phyloP scores from a whole-genome alignment of 2,888 invertebrate species.

The Zygothrica quintamaculata region DNA sequence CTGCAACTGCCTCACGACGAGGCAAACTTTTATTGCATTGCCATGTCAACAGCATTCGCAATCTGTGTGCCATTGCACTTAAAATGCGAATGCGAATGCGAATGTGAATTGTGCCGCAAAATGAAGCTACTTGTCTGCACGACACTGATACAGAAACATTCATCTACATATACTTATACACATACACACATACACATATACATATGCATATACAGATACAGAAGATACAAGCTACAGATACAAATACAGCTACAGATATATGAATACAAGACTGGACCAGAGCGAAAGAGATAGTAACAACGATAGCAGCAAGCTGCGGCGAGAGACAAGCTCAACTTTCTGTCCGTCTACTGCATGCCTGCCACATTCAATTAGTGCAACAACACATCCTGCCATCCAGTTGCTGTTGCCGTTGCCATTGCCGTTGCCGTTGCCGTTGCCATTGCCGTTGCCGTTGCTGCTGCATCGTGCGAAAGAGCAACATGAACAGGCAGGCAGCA shows the following conservation, averaged over 20 bases:
- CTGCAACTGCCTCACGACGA: conserved; percentile 55
- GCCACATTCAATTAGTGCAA: conserved; percentile 82
- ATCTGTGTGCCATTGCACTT: conserved; percentile 78
- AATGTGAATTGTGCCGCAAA: conserved; percentile 71
- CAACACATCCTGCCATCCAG: conserved; percentile 80
- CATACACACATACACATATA: conserved; percentile 22
- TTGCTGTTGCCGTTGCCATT: conserved; percentile 50
- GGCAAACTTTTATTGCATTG: conserved; percentile 80
- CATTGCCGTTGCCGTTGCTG: conserved; percentile 31
- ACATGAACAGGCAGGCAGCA: conserved; percentile 43
- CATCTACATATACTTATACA: conserved; percentile 13
- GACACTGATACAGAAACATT: conserved; percentile 54
- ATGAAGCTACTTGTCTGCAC: conserved; percentile 78
- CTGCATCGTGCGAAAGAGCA: conserved; percentile 30
- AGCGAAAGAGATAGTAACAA: conserved; percentile 35
- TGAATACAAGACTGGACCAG: conserved; percentile 18
- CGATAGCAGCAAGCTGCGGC: conserved; percentile 23
- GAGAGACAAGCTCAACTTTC: conserved; percentile 62
- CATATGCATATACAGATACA: conserved; percentile 22
- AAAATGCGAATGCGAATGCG: conserved; percentile 74
- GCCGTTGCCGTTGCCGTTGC: conserved; percentile 44
- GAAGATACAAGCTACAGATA: conserved; percentile 16
- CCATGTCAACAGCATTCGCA: conserved; percentile 80
- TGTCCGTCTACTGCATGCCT: conserved; percentile 58
- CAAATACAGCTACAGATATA: conserved; percentile 30